phyloP scores from a whole-genome alignment of 1,140 invertebrate genomes.

The Drosophila insularis region DNA sequence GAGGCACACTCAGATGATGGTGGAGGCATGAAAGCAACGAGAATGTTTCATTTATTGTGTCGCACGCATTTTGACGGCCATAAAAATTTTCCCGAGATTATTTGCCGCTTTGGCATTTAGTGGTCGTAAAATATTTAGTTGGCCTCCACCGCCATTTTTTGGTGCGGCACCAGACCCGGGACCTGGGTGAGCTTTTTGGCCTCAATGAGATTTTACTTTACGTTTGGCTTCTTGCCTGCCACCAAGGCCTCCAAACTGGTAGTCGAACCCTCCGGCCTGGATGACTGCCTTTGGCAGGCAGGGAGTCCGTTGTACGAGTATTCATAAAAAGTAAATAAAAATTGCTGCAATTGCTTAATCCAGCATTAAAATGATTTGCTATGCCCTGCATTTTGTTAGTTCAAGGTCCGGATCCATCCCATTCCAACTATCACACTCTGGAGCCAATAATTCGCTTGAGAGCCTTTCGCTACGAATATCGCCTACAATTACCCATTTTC shows the following conservation, averaged over 20 bases:
- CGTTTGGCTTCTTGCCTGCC: neutral
- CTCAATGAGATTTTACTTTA: conserved; percentile 8
- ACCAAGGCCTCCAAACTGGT: too few species aligned
- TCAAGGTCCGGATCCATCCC: neutral
- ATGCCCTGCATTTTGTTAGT: neutral
- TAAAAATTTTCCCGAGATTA: conserved; percentile 31
- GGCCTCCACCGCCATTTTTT: conserved; percentile 1
- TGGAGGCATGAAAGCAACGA: conserved; percentile 8
- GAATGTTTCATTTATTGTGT: conserved; percentile 32
- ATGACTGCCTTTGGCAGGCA: too few species aligned
- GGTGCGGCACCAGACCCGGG: neutral
- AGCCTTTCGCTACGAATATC: neutral
- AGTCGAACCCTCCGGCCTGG: too few species aligned
- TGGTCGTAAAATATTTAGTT: conserved; percentile 35
- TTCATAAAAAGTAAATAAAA: conserved; percentile 33
- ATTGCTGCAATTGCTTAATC: conserved; percentile 37
- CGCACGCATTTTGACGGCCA: conserved; percentile 31
- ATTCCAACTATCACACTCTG: neutral
- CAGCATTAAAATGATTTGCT: conserved; percentile 35
- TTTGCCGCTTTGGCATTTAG: conserved; percentile 36
- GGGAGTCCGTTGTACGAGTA: conserved; percentile 5
- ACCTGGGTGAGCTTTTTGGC: conserved; percentile 7
- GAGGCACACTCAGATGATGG: neutral
- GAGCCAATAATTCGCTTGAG: neutral
- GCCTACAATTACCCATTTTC: neutral